Conservation (phyloP, 2,888 invertebrate species). For the Euplagia quadripunctaria region DNA sequence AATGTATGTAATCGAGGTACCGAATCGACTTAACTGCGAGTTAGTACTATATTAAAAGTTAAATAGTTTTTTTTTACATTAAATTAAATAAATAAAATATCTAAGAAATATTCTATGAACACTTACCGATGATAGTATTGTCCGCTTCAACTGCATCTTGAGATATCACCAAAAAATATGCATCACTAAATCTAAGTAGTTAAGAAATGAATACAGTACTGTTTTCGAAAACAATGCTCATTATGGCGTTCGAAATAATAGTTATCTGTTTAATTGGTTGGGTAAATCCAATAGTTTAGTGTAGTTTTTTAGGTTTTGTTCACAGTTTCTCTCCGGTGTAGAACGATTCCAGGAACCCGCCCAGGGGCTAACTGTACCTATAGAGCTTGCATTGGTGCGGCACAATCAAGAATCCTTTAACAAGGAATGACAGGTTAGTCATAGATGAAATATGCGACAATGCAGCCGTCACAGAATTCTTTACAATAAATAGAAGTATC, state of each 20-base stretch:
- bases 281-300: too few relatives aligned
- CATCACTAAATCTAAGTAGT: neutral
- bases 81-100: too few relatives aligned
- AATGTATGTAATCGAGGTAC: neutral
- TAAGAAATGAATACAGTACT: neutral
- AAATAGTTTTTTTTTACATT: too few relatives aligned
- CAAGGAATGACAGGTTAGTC: too few relatives aligned
- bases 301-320: too few relatives aligned
- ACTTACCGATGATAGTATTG: neutral
- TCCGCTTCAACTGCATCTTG: neutral
- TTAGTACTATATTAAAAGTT: too few relatives aligned
- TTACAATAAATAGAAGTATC: too few relatives aligned
- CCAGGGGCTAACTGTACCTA: neutral
- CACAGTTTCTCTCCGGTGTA: too few relatives aligned
- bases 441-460: too few relatives aligned
- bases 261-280: neutral
- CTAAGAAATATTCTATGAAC: neutral
- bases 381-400: neutral
- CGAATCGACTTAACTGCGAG: neutral
- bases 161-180: neutral
- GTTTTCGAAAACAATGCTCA: neutral
- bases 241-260: neutral
- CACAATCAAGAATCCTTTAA: too few relatives aligned
- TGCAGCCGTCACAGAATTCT: too few relatives aligned
- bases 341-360: neutral